Evolutionary conservation across 2,797 vertebrate species (phyloP).

Genomic region (Epinephelus awoara): DNA sequence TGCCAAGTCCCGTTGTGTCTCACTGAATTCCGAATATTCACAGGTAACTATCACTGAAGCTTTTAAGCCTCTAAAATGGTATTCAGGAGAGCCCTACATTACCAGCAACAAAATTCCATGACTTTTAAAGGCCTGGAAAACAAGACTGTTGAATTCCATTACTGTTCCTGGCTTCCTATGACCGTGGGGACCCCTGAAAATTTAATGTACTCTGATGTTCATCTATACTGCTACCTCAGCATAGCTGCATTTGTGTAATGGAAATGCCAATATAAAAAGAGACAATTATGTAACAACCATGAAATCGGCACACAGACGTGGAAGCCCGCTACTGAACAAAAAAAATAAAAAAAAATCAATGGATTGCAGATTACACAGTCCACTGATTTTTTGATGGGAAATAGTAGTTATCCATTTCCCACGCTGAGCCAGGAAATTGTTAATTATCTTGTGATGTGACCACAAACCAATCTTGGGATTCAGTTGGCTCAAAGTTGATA

Average conservation of each 20-base stretch:
- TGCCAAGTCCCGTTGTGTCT: too few species aligned
- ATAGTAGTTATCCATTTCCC: conserved; percentile 18
- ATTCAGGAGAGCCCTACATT: too few species aligned
- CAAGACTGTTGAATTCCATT: too few species aligned
- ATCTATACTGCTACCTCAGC: not conserved
- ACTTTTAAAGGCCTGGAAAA: too few species aligned
- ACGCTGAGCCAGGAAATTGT: conserved; percentile 23
- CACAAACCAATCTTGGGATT: conserved; percentile 27
- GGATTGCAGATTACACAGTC: conserved; percentile 23
- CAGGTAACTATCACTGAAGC: too few species aligned
- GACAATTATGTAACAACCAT: conserved; percentile 50
- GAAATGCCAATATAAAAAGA: conserved; percentile 31
- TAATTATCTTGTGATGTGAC: conserved; percentile 28
- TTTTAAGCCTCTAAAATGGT: too few species aligned
- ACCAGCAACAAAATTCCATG: too few species aligned
- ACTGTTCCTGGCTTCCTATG: too few species aligned
- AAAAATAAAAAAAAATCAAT: conserved; percentile 30
- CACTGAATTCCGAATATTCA: too few species aligned
- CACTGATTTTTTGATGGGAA: conserved; percentile 5
- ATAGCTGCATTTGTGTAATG: conserved; percentile 18
- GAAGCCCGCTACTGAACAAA: not conserved
- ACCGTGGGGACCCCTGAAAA: too few species aligned
- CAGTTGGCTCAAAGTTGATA: conserved; percentile 24
- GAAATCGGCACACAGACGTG: conserved; percentile 16
- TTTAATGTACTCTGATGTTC: conserved; percentile 1